Percentiles rank a stretch among this genome's conserved stretches.
Evolutionary conservation across 2,113 vertebrate species (phyloP).

Genomic region (Thomomys bottae): DNA sequence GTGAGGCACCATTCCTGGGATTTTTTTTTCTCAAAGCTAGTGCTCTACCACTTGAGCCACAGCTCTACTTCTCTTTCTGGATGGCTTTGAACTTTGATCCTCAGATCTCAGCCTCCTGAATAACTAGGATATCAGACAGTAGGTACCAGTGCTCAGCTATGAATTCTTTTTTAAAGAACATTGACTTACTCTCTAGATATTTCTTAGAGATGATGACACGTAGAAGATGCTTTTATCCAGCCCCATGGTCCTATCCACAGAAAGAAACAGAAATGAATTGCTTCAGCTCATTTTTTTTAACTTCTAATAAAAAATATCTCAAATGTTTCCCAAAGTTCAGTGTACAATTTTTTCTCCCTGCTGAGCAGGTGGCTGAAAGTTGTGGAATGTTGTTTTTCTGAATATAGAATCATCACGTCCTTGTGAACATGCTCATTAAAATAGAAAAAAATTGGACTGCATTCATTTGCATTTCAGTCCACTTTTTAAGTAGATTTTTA

Average conservation of each 20-base stretch:
- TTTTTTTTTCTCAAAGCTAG: too few species aligned
- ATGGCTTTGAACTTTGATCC: too few species aligned
- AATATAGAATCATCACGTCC: slow-evolving; percentile 53
- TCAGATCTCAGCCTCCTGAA: too few species aligned
- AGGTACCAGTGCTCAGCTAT: not conserved
- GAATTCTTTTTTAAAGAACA: slow-evolving; percentile 26
- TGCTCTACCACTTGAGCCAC: too few species aligned
- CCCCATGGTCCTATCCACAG: not conserved
- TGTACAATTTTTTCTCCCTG: not conserved
- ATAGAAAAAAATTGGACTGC: slow-evolving; percentile 27
- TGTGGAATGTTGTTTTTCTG: slow-evolving; percentile 62
- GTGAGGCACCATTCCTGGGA: too few species aligned
- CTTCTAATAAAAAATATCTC: slow-evolving; percentile 31
- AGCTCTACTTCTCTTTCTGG: too few species aligned
- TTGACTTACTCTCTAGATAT: not conserved
- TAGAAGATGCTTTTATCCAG: not conserved
- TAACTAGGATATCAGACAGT: too few species aligned
- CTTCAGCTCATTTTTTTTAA: not conserved
- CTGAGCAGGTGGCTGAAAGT: slow-evolving; percentile 59
- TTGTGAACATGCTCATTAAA: slow-evolving; percentile 59
- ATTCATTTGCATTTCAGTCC: slow-evolving; percentile 59
- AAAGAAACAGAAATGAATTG: slow-evolving; percentile 17
- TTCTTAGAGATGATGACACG: not conserved
- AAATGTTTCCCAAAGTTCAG: slow-evolving; percentile 49
- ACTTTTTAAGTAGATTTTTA: slow-evolving; percentile 39